Evolutionary conservation across 1,140 invertebrate genomes (phyloP), one percentile per base, ranked within the genome.

Genomic region (Drosophila pectinifera): DNA sequence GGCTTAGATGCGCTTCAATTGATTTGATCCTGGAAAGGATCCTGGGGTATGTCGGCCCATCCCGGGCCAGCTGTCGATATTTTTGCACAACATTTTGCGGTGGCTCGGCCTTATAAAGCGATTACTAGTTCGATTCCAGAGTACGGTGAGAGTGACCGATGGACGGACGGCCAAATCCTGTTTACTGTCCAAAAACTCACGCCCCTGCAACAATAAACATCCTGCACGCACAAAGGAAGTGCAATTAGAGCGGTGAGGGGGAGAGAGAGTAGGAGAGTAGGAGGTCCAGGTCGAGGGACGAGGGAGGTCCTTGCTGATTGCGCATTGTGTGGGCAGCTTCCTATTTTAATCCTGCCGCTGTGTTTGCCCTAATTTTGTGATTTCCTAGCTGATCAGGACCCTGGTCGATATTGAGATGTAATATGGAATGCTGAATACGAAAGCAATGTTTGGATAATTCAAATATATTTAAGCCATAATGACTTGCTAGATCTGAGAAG

Each of bases 351-450:
- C 68, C 74, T 10, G 57, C 28, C 5, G 49, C 78, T 64, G 88
- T 88, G 82, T 85, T 42, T 74, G 68, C 45, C 18, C 58, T 85
- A 64, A 88, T 82, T 88, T 88, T 46, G 78, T 75, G 82, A 63
- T 82, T 76, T 86, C 55, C 26, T 67, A 56, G 54, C 39, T 76
- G 48, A 46, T 26, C 53, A 51, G 34, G 10, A 26, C 14, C 11
- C 20, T 43, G 61, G 10, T 22, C 10, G 22, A 39, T 28, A 63
- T 61, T 31, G 20, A 61, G 38, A 18, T 24, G 26, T 43, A 22
- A n/a, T 10, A 42, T 22, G 22, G 8, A 20, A 38, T 54, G 11
- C 10, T 41, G 13, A 41, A 22, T 38, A n/a, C n/a, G n/a, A n/a
- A n/a, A n/a, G n/a, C n/a, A n/a, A n/a, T n/a, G n/a, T n/a, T n/a